Evolutionary conservation across 2,888 invertebrate genomes (phyloP), one percentile per base, ranked within the genome.

Genomic region (Vesta saturnalis): DNA sequence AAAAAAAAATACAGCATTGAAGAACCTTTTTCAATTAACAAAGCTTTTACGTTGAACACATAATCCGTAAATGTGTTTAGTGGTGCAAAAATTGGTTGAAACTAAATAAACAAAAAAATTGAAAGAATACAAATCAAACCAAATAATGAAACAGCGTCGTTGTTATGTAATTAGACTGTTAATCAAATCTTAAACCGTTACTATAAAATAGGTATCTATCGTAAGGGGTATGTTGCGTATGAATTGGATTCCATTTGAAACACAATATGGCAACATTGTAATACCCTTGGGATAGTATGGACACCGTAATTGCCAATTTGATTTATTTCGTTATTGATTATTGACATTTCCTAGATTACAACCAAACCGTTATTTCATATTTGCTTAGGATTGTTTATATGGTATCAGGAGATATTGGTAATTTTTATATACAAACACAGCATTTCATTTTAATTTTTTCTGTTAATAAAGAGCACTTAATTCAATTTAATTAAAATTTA

Each of bases 251-350:
- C 39, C 62, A 46, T 54, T 55, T 54, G 39, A 21, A 15, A n/a
- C 30, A 14, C 46, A 23, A 46, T 55, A 58, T 54, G 67, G 62
- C 61, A 67, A 67, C 59, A 35, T 46, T 58, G 62, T 58, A 49
- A 30, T 67, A 43, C 59, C 62, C 67, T 57, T 22, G 67, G 59
- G 67, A 58, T 54, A 58, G 35, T 62, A 59, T 43, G 54, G 58
- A 58, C 67, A 61, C 67, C 46, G 61, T 67, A 67, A 67, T 67
- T 67, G 67, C 58, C 67, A 67, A 67, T 67, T 62, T 67, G 67
- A 67, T 67, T 67, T 67, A 67, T 67, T 67, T 61, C 62, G 43
- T 62, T 67, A 67, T 67, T 67, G 67, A 67, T 67, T 67, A 67
- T 67, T 67, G 67, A 67, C 67, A 62, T 67, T 52, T 58, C 58